phyloP scores from a whole-genome alignment of 2,888 invertebrate species.

The Mimachlamys varia region DNA sequence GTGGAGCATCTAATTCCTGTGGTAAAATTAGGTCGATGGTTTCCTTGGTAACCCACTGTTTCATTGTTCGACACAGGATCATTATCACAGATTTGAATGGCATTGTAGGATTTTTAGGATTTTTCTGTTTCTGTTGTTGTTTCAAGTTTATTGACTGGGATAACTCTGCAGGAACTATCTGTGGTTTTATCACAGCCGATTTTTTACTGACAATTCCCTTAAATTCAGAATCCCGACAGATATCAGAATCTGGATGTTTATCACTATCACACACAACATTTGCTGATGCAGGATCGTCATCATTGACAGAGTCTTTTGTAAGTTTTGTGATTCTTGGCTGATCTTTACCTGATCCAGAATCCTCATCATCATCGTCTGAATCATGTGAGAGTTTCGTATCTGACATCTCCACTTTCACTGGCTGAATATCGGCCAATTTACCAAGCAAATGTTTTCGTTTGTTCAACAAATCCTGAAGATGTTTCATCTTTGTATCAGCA shows the following conservation, averaged over 20 bases:
- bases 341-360: neutral
- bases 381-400: neutral
- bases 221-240: neutral
- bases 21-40: neutral
- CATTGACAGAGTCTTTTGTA: neutral
- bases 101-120: neutral
- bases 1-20: neutral
- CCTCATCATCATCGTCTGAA: neutral
- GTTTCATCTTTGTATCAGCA: conserved; percentile 59
- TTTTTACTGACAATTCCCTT: neutral
- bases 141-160: neutral
- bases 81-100: neutral
- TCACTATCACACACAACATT: no score
- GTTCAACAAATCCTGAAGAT: conserved; percentile 68
- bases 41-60: conserved; percentile 19
- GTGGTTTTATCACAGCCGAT: neutral
- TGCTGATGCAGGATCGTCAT: no score
- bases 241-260: no score
- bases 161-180: neutral
- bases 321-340: neutral
- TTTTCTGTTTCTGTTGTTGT: neutral
- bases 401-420: neutral
- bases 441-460: conserved; percentile 66
- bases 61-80: neutral
- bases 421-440: conserved; percentile 67